Base-by-base conservation (phyloP, 2,888 invertebrate species). In the Tenthredo notha region DNA sequence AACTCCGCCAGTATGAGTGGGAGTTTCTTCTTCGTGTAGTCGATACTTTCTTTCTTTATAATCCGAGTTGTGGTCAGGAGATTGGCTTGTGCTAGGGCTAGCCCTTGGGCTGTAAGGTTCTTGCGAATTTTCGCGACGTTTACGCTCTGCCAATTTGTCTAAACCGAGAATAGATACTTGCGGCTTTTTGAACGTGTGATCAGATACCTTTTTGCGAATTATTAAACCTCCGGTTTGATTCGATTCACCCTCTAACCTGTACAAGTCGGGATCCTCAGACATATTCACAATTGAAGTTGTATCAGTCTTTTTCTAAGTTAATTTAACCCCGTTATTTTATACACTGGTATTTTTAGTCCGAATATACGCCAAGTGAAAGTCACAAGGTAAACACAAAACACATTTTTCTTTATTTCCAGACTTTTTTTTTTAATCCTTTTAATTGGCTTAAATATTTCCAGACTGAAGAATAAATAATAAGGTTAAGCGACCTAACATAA, bases 1-100 rank as follows among this genome's bases (percentile, higher is more conserved):
- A 33, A 99, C 97, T 6, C 99, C 99, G 5, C 98, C 99, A 0
- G 98, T 98, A 91, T 99, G 96, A 0, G 98, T 97, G 0, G 99
- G 99, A 0, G 99, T 99, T 94, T 99, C 99, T 90, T 97, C 97
- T 89, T 96, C 95, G 15, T 96, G 95, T 78, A 96, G 95, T 77
- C 99, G 95, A 91, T 98, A 97, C 92, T 97, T 96, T 75, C 97
- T 95, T 84, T 91, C 92, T 78, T 91, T 93, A 12, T 88, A 87
- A 0, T 91, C 90, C 0, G 87, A 85, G 61, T 85, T 84, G 43
- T 84, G 74, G 87, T 90, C 47, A 84, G 54, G 25, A 84, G 86
- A 87, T 93, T 93, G 86, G 89, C 85, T 43, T 12, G 85, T 86
- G 91, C 91, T 89, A 90, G 92, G 84, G 90, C 91, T 6, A 90